Percentiles rank a stretch among this genome's conserved stretches.
Evolutionary conservation across 2,113 vertebrate genomes (phyloP).

Genomic region (Microcebus murinus): DNA sequence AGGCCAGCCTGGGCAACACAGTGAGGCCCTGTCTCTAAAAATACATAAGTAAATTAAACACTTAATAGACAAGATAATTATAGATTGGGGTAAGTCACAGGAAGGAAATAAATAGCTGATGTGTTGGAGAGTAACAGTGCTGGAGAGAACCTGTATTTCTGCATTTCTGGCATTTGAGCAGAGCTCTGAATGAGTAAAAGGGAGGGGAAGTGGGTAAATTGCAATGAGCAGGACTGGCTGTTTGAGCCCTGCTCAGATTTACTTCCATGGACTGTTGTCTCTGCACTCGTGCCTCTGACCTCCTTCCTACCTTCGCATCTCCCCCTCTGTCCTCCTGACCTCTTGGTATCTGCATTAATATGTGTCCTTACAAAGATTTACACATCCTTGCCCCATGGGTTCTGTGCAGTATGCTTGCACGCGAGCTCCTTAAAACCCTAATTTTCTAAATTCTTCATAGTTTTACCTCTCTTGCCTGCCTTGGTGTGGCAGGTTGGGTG

Average conservation of each 20-base stretch:
- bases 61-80: background rate
- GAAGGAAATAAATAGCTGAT: background rate
- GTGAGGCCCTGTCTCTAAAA: background rate
- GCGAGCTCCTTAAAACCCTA: background rate
- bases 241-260: background rate
- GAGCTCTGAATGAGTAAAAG: background rate
- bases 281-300: accelerated
- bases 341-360: background rate
- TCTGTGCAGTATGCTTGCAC: background rate
- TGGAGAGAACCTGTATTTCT: background rate
- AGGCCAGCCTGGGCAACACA: background rate
- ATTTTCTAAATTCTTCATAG: background rate
- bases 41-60: background rate
- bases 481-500: background rate
- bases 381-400: too few relatives aligned
- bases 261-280: accelerated
- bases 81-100: background rate
- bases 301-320: background rate
- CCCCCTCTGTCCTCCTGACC: background rate
- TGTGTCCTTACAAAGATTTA: background rate
- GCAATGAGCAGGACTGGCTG: background rate
- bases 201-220: background rate
- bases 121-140: background rate
- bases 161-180: background rate
- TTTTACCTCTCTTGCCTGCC: background rate